These are phyloP conservation scores for Cyclophora albipunctata DNA, from an alignment of 2,888 invertebrate species.

Conservation along the genomic window DNA sequence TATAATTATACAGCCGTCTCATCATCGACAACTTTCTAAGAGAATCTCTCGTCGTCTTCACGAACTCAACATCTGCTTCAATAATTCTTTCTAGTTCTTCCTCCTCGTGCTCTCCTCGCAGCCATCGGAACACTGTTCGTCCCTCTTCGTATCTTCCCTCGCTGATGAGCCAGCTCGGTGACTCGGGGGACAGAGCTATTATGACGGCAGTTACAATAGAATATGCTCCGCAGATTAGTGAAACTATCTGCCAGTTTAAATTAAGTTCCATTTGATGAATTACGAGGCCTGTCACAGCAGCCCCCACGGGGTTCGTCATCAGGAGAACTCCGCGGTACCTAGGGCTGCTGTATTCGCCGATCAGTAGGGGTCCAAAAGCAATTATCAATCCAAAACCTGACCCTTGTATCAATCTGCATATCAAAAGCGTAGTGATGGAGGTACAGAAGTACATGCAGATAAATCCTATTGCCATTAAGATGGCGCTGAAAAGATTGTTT, in stretches of 20 bases:
- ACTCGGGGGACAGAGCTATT: constrained; percentile 66
- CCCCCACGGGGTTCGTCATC: constrained; percentile 69
- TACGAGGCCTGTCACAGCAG: constrained; percentile 72
- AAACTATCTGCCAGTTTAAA: constrained; percentile 68
- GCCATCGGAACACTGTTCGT: constrained; percentile 65
- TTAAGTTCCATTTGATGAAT: constrained; percentile 76
- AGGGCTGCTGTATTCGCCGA: constrained; percentile 72
- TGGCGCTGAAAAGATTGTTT: constrained; percentile 54
- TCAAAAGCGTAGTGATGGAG: constrained; percentile 40
- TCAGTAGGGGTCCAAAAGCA: constrained; percentile 55
- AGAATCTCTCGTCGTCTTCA: constrained; percentile 20
- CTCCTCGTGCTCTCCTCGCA: constrained; percentile 59
- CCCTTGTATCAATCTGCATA: constrained; percentile 49
- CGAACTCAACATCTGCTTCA: constrained; percentile 26
- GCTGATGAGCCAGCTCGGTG: constrained; percentile 77
- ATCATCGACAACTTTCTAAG: constrained; percentile 19
- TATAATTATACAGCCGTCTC: no score
- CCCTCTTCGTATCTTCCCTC: constrained; percentile 70
- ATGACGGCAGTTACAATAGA: constrained; percentile 55
- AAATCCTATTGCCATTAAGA: constrained; percentile 69
- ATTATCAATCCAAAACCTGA: constrained; percentile 62
- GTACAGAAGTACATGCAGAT: constrained; percentile 39
- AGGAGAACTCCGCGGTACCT: constrained; percentile 74
- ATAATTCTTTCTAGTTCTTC: constrained; percentile 33
- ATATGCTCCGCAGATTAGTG: constrained; percentile 54